Evolutionary conservation across 2,888 invertebrate genomes (phyloP).

Genomic region (Slavum lentiscoides): DNA sequence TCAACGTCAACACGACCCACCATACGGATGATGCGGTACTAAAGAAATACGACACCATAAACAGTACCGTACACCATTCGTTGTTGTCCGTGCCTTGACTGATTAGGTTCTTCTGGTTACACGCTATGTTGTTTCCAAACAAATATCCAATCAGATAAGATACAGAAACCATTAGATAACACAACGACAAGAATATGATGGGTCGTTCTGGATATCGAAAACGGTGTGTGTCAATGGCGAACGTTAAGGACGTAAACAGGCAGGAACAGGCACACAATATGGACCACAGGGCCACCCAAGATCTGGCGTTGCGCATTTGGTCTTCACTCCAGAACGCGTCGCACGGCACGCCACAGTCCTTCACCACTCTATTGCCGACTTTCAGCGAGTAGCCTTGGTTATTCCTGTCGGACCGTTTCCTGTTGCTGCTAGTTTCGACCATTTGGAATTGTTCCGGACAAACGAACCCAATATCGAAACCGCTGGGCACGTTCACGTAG

Average conservation of each 20-base stretch:
- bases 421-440: conserved; percentile 65
- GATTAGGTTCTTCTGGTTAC: conserved; percentile 73
- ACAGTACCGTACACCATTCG: conserved; percentile 86
- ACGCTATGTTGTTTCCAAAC: conserved; percentile 80
- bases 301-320: conserved; percentile 78
- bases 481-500: background rate
- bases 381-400: conserved; percentile 74
- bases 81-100: conserved; percentile 59
- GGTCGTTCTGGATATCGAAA: conserved; percentile 98
- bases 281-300: conserved; percentile 95
- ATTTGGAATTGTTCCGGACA: conserved; percentile 86
- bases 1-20: conserved; percentile 95
- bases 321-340: conserved; percentile 83
- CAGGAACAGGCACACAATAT: conserved; percentile 87
- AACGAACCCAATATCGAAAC: conserved; percentile 78
- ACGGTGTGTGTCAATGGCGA: conserved; percentile 89
- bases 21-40: conserved; percentile 96
- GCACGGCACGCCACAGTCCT: conserved; percentile 87
- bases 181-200: conserved; percentile 93
- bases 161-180: conserved; percentile 91
- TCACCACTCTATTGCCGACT: conserved; percentile 74
- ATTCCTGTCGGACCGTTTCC: conserved; percentile 17
- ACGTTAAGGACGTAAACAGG: conserved; percentile 89
- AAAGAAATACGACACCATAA: conserved; percentile 95
- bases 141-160: conserved; percentile 87